Conservation (phyloP, 2,113 vertebrate genomes). For the Scomber colias region DNA sequence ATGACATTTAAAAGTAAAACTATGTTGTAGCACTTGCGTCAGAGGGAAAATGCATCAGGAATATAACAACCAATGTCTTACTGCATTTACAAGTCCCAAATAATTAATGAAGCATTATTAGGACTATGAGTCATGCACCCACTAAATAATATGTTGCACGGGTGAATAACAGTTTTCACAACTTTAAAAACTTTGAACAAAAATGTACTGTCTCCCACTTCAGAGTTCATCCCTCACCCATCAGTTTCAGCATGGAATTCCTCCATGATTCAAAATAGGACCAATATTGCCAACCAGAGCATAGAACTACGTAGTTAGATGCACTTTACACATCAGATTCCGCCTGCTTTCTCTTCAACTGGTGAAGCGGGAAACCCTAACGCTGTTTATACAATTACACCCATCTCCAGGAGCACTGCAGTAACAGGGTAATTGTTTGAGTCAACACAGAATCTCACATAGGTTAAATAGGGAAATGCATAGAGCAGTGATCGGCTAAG, state of each 20-base stretch:
- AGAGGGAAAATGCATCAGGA: too few species aligned
- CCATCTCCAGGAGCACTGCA: conserved; percentile 38
- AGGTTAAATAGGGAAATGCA: conserved; percentile 17
- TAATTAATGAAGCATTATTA: conserved; percentile 23
- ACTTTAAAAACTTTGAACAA: conserved; percentile 27
- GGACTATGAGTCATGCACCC: not conserved
- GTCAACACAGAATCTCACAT: conserved; percentile 22
- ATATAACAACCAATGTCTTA: too few species aligned
- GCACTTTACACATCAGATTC: conserved; percentile 44
- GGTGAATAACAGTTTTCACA: not conserved
- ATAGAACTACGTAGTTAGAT: conserved; percentile 38
- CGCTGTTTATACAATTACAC: conserved; percentile 69
- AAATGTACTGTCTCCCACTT: not conserved
- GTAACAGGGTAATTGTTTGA: conserved; percentile 36
- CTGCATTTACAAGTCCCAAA: too few species aligned
- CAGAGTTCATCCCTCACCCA: not conserved
- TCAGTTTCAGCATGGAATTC: conserved; percentile 39
- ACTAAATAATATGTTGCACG: conserved; percentile 5
- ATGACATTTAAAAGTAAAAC: too few species aligned
- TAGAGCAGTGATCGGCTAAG: conserved; percentile 11
- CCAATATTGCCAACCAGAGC: conserved; percentile 24
- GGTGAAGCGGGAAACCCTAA: conserved; percentile 32
- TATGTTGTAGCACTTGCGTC: too few species aligned
- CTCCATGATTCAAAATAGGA: conserved; percentile 57
- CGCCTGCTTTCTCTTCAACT: conserved; percentile 15